Conservation (phyloP, 2,113 vertebrate genomes). For the Salvelinus sp. region DNA sequence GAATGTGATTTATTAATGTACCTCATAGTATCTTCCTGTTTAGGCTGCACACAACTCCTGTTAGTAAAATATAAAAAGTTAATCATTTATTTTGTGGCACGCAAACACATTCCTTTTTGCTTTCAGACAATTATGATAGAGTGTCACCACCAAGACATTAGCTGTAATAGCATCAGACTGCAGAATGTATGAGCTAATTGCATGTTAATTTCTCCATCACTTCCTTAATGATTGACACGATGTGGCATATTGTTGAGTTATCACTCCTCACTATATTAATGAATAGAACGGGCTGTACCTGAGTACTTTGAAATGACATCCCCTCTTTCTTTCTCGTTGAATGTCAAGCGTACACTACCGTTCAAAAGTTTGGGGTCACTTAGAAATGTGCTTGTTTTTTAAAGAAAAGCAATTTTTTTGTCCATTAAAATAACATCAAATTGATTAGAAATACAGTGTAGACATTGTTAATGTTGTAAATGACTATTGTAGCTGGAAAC, state of each 20-base stretch:
- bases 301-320: not conserved
- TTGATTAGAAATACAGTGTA: too few relatives aligned
- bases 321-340: not conserved
- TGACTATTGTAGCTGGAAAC: too few relatives aligned
- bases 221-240: slow-evolving; percentile 34
- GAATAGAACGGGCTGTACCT: not conserved
- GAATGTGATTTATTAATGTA: slow-evolving; percentile 10
- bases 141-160: slow-evolving; percentile 38
- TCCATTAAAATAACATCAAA: too few relatives aligned
- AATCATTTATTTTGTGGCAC: slow-evolving; percentile 29
- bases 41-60: not conserved
- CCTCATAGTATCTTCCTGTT: not conserved
- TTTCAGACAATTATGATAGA: slow-evolving; percentile 42
- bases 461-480: too few relatives aligned
- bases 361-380: too few relatives aligned
- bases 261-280: slow-evolving; percentile 22
- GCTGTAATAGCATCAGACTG: slow-evolving; percentile 43
- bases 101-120: slow-evolving; percentile 8
- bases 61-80: not conserved
- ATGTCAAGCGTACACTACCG: too few relatives aligned
- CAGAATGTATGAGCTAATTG: slow-evolving; percentile 41
- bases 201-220: slow-evolving; percentile 48
- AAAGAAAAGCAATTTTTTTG: too few relatives aligned
- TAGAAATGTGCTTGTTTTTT: too few relatives aligned
- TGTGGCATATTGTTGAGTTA: slow-evolving; percentile 33